phyloP scores from a whole-genome alignment of 2,113 vertebrate genomes.

The Meriones unguiculatus region DNA sequence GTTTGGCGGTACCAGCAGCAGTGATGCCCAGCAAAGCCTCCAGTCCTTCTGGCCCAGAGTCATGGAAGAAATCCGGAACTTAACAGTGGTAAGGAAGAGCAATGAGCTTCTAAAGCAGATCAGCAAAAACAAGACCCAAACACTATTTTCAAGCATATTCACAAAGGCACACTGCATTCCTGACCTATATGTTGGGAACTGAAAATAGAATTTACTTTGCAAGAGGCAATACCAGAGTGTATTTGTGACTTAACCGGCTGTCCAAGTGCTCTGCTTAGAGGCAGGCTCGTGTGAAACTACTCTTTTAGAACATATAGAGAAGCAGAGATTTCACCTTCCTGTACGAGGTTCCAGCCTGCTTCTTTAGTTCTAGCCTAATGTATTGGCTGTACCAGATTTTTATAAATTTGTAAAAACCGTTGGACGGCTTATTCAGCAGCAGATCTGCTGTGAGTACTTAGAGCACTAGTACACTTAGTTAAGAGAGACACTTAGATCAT shows the following conservation, averaged over 20 bases:
- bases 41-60: slow-evolving; percentile 99
- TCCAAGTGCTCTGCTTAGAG: slow-evolving; percentile 40
- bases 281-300: slow-evolving; percentile 10
- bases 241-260: slow-evolving; percentile 11
- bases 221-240: neutral
- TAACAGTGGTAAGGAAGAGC: slow-evolving; percentile 93
- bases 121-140: slow-evolving; percentile 18
- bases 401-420: slow-evolving; percentile 24
- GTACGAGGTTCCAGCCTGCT: neutral
- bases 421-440: neutral
- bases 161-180: slow-evolving; percentile 19
- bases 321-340: neutral
- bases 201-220: slow-evolving; percentile 34
- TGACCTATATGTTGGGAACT: slow-evolving; percentile 12
- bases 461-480: neutral
- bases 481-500: neutral
- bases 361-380: neutral
- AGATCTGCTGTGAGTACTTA: neutral
- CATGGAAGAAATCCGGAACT: slow-evolving; percentile 98
- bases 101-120: slow-evolving; percentile 35
- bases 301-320: neutral
- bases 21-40: slow-evolving; percentile 97
- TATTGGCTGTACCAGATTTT: slow-evolving; percentile 27
- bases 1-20: slow-evolving; percentile 91
- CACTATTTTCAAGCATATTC: slow-evolving; percentile 44